Conservation (phyloP, 92 coral and sea anemone species). For the Palythoa caribaeorum region DNA sequence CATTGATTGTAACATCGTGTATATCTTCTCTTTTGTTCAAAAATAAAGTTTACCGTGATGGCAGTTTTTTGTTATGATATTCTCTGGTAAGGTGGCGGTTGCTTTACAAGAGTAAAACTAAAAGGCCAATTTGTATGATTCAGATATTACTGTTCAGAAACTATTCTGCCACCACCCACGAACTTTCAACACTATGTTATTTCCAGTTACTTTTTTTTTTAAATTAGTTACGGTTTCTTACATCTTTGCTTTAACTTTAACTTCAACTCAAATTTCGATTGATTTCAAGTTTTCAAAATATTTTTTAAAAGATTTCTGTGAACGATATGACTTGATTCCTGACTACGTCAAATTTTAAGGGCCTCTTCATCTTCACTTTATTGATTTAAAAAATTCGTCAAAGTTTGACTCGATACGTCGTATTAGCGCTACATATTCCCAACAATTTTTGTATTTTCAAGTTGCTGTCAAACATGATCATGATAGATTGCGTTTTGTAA, state of each 20-base stretch:
- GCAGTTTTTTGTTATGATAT: constrained; percentile 2
- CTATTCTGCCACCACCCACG: constrained; percentile 44
- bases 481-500: no score
- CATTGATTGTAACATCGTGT: constrained; percentile 16
- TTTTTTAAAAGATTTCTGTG: not conserved
- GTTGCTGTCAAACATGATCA: no score
- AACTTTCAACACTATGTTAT: not conserved
- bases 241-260: not conserved
- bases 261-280: no score
- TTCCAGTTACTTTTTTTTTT: not conserved
- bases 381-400: not conserved
- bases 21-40: not conserved
- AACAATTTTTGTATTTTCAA: no score
- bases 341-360: not conserved
- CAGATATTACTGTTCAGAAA: not conserved
- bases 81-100: constrained; percentile 1
- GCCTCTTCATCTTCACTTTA: not conserved
- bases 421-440: not conserved
- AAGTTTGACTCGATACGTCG: not conserved
- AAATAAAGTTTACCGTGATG: not conserved
- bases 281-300: not conserved
- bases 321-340: not conserved
- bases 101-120: not conserved
- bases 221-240: not conserved
- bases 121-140: not conserved